A percentile compares a stretch with the other conserved stretches of the same genome.
Conservation (phyloP, 2,113 vertebrate species). For the Cavia porcellus region DNA sequence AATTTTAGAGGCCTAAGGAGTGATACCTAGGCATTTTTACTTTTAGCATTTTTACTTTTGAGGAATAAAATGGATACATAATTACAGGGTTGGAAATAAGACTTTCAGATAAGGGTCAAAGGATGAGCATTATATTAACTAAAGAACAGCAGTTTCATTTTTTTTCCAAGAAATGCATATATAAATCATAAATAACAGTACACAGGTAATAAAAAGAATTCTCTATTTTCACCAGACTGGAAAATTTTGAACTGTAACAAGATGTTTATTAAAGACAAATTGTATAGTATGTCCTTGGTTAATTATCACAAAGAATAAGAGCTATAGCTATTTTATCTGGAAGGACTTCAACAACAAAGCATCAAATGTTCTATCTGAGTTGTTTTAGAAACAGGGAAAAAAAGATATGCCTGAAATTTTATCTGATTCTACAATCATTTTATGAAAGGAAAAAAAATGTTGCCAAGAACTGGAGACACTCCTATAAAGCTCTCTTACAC, state of each 20-base stretch:
- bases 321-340: conserved; percentile 15
- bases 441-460: neutral
- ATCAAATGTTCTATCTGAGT: neutral
- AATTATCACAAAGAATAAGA: conserved; percentile 36
- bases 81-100: neutral
- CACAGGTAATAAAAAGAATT: neutral
- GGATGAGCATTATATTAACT: neutral
- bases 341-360: neutral
- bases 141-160: conserved; percentile 25
- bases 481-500: neutral
- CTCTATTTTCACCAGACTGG: conserved; percentile 23
- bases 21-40: neutral
- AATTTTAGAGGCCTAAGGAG: neutral
- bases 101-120: neutral
- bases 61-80: conserved; percentile 3
- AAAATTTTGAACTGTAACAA: neutral
- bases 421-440: neutral
- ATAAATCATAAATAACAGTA: neutral
- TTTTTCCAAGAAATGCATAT: neutral
- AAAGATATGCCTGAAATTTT: neutral
- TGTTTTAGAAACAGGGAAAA: neutral
- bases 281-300: neutral
- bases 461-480: neutral
- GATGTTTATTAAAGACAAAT: neutral
- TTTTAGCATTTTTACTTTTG: neutral